Base-by-base conservation (phyloP, 2,888 invertebrate species). In the Xylota segnis region DNA sequence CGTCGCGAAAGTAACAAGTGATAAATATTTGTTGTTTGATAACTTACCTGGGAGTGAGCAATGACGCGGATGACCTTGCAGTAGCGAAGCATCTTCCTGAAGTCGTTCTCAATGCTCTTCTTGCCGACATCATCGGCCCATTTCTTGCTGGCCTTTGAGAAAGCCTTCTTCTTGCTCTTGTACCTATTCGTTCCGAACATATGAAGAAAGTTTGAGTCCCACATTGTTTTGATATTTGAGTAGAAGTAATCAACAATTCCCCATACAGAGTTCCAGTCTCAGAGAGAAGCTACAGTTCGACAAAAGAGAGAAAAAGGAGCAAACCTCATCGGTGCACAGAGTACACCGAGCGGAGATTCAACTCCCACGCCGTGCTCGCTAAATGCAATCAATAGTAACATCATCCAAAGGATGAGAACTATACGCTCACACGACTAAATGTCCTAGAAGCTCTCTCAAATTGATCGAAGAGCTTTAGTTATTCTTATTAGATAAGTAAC, bases 91-190 rank as follows among this genome's bases (percentile, higher is more conserved):
- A 99, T 98, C 93, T 98, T 99, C 93, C 96, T 96, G 92, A 99
- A 96, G 91, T 99, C 98, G 89, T 96, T 96, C 90, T 99, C 98
- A 92, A 99, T 99, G 88, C 98, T 97, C 93, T 98, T 98, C 93
- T 97, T 97, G 81, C 99, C 99, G 89, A 97, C 95, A 90, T 98
- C 97, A 94, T 99, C 99, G 90, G 97, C 96, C 99, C 99, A 99
- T 93, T 99, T 99, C 94, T 99, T 99, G 92, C 97, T 96, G 87
- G 98, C 95, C 94, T 99, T 99, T 89, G 98, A 97, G 94, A 99
- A 99, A 88, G 99, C 99, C 98, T 99, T 99, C 97, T 99, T 99
- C 96, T 99, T 98, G 93, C 98, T 98, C 94, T 98, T 97, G 94
- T 98, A 99, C 99, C 99, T 99, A 90, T 81, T 68, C 72, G 76